Evolutionary conservation across 2,888 invertebrate genomes (phyloP).

Genomic region (Entomobrya proxima): DNA sequence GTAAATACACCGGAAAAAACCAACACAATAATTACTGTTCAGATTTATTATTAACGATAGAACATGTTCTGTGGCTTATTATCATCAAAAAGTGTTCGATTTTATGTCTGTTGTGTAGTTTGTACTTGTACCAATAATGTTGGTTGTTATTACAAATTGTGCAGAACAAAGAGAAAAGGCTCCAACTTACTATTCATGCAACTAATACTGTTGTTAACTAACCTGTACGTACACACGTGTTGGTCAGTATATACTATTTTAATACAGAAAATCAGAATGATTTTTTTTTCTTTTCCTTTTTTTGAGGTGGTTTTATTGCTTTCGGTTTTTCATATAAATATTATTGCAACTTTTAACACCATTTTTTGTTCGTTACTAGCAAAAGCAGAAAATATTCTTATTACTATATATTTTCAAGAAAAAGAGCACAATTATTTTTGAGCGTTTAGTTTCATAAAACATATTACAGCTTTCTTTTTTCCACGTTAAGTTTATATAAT

Average conservation of each 20-base stretch:
- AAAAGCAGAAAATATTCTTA: not conserved
- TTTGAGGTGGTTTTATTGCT: not conserved
- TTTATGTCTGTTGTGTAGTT: constrained; percentile 39
- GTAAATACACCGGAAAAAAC: constrained; percentile 25
- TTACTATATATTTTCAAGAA: constrained; percentile 18
- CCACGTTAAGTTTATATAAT: not conserved
- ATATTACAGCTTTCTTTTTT: constrained; percentile 18
- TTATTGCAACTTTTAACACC: constrained; percentile 18
- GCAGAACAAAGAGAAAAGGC: not conserved
- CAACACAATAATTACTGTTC: constrained; percentile 42
- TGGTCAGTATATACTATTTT: constrained; percentile 38
- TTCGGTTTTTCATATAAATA: not conserved
- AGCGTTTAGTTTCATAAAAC: not conserved
- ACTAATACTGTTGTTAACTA: constrained; percentile 2
- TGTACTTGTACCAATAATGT: constrained; percentile 17
- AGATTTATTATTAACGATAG: constrained; percentile 41
- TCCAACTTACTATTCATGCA: not conserved
- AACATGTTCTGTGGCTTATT: constrained; percentile 41
- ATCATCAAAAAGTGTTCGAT: constrained; percentile 59
- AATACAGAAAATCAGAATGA: not conserved
- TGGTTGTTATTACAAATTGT: constrained; percentile 17
- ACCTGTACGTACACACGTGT: not conserved
- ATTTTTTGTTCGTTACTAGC: constrained; percentile 8
- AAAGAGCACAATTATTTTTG: constrained; percentile 45
- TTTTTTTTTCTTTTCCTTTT: constrained; percentile 2